Evolutionary conservation across 1,140 invertebrate species (phyloP).

Genomic region (Littorina saxatilis): DNA sequence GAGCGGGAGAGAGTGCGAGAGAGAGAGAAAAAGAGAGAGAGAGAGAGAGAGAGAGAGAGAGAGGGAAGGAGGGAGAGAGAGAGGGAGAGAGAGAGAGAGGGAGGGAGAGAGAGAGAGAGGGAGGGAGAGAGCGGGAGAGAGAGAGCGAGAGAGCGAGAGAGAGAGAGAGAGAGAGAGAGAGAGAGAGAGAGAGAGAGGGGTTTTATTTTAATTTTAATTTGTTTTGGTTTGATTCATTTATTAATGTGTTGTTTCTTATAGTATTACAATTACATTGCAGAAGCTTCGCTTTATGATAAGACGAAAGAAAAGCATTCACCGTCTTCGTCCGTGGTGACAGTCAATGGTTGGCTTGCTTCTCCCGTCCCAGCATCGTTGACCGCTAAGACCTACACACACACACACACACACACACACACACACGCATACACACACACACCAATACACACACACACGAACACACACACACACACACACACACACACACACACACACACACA

Average conservation of each 20-base stretch:
- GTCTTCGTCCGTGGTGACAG: conserved; percentile 45
- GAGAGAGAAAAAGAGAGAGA: too few relatives aligned
- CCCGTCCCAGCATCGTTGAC: conserved; percentile 56
- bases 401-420: conserved; percentile 14
- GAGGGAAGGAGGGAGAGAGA: too few relatives aligned
- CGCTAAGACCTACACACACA: conserved; percentile 41
- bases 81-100: too few relatives aligned
- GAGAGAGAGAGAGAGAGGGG: too few relatives aligned
- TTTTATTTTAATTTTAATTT: too few relatives aligned
- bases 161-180: background rate
- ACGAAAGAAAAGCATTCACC: too few relatives aligned
- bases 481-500: background rate
- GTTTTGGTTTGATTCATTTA: too few relatives aligned
- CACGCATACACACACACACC: background rate
- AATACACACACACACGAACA: background rate
- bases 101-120: background rate
- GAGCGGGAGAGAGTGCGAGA: too few relatives aligned
- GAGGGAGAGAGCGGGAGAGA: background rate
- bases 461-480: conserved; percentile 20
- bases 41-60: too few relatives aligned
- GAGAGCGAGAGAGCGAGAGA: background rate
- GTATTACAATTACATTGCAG: background rate
- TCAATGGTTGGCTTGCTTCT: conserved; percentile 36
- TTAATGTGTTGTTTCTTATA: background rate
- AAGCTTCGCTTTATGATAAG: conserved; percentile 8